A percentile compares a stretch with the other conserved stretches of the same genome.
Conservation (phyloP, 2,113 vertebrate species). For the Equus quagga region DNA sequence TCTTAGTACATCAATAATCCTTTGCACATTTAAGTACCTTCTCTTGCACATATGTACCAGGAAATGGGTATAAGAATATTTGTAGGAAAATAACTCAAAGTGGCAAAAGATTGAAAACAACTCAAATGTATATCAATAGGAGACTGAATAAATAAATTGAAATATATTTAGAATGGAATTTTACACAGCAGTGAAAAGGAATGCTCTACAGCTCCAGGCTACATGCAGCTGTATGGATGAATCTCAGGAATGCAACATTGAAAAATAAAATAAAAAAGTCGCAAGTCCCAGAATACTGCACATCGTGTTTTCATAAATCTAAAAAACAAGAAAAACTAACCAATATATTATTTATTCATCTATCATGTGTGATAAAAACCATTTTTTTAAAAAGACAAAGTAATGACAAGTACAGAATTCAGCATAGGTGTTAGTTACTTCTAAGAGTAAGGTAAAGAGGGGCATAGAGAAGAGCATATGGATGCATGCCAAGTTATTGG, state of each 20-base stretch:
- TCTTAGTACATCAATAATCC: neutral
- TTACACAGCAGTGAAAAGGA: neutral
- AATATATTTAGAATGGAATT: neutral
- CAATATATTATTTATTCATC: neutral
- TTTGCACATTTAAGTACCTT: neutral
- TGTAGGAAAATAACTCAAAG: neutral
- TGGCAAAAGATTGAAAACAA: neutral
- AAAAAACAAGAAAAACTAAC: neutral
- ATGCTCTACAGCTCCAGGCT: neutral
- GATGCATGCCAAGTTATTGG: neutral
- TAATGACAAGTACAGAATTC: neutral
- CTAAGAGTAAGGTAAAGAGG: neutral
- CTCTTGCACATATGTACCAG: neutral
- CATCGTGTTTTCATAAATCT: neutral
- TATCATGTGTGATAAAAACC: neutral
- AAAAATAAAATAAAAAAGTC: neutral
- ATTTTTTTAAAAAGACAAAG: neutral
- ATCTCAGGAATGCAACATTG: neutral
- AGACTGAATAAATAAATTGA: neutral
- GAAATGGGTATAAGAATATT: neutral
- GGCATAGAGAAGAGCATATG: neutral
- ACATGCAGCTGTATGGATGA: neutral
- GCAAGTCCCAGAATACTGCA: neutral
- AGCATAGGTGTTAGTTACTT: neutral
- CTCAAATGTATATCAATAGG: neutral